Evolutionary conservation across 1,140 invertebrate species (phyloP).

Genomic region (Drosophila sproati): DNA sequence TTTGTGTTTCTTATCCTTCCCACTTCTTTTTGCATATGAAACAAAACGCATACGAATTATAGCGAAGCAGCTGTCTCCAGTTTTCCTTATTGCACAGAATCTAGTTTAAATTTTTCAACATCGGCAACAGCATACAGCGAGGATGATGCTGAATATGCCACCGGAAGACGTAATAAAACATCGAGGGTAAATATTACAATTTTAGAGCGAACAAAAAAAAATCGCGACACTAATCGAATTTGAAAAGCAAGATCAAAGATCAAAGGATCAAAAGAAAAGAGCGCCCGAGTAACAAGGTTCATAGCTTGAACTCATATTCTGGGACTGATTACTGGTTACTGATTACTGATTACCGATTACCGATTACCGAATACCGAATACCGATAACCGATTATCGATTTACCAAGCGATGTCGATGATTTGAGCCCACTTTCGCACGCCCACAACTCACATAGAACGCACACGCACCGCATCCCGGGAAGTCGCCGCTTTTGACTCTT

Average conservation of each 20-base stretch:
- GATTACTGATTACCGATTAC: constrained; percentile 15
- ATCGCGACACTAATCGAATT: constrained; percentile 40
- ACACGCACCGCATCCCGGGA: constrained; percentile 40
- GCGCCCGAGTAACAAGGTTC: constrained; percentile 46
- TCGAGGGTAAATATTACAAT: constrained; percentile 85
- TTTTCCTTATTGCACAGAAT: constrained; percentile 85
- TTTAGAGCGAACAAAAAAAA: constrained; percentile 68
- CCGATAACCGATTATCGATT: constrained; percentile 3
- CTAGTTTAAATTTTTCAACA: constrained; percentile 85
- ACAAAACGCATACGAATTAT: constrained; percentile 71
- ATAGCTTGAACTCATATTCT: constrained; percentile 5
- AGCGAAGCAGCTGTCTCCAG: constrained; percentile 84
- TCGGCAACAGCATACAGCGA: constrained; percentile 86
- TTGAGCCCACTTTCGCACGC: constrained; percentile 46
- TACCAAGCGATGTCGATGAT: constrained; percentile 40
- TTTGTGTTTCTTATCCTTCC: constrained; percentile 83
- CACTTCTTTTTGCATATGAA: constrained; percentile 80
- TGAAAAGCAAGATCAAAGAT: constrained; percentile 71
- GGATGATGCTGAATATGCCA: constrained; percentile 86
- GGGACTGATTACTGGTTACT: constrained; percentile 7
- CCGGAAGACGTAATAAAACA: constrained; percentile 86
- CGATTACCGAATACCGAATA: constrained; percentile 11
- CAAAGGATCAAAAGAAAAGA: constrained; percentile 77
- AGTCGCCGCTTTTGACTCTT: constrained; percentile 73
- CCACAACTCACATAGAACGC: constrained; percentile 47